Evolutionary conservation across 2,797 vertebrate genomes (phyloP).

Genomic region (Melopsittacus undulatus): DNA sequence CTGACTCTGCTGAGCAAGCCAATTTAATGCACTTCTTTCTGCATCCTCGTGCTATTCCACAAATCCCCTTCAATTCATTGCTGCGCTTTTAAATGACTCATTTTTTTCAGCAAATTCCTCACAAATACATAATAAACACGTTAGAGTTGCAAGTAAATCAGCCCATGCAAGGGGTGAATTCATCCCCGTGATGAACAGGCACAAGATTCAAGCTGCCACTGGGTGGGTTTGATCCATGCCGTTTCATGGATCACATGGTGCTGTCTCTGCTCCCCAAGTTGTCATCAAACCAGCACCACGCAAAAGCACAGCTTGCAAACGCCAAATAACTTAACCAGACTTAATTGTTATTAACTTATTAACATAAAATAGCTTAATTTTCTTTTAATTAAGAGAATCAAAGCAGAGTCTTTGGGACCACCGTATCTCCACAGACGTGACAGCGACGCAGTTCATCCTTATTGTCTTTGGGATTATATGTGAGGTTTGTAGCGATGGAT

Average conservation of each 20-base stretch:
- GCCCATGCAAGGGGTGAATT: background rate
- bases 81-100: background rate
- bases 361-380: background rate
- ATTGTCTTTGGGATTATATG: background rate
- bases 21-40: background rate
- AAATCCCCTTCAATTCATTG: background rate
- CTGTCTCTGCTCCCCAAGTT: background rate
- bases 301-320: background rate
- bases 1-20: background rate
- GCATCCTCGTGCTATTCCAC: background rate
- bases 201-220: background rate
- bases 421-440: fast-evolving
- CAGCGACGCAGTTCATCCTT: fast-evolving
- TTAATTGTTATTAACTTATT: background rate
- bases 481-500: background rate
- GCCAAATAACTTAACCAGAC: background rate
- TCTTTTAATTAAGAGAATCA: background rate
- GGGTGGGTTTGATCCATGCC: background rate
- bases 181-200: background rate
- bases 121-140: background rate
- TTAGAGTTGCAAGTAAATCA: background rate
- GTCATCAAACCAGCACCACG: background rate
- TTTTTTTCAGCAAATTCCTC: background rate
- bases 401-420: background rate
- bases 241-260: background rate